Conservation (phyloP, 2,797 vertebrate species). For the Cetoscarus ocellatus region DNA sequence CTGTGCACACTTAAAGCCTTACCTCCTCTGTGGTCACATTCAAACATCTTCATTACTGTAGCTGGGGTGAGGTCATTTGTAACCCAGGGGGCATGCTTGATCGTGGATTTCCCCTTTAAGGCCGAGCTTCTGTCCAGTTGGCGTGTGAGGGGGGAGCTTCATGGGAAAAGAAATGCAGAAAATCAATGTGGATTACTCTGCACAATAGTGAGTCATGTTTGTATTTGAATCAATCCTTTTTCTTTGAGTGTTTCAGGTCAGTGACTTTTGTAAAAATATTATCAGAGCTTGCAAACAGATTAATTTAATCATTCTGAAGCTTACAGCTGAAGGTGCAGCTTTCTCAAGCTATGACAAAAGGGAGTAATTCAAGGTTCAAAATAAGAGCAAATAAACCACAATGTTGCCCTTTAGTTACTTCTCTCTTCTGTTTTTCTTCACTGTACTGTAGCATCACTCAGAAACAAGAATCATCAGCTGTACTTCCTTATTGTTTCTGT, state of each 20-base stretch:
- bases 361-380: not conserved
- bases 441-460: constrained; percentile 1
- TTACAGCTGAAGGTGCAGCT: not conserved
- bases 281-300: not conserved
- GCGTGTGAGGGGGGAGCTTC: constrained; percentile 10
- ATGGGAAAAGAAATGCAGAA: constrained; percentile 67
- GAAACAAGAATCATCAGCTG: not conserved
- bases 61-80: constrained; percentile 54
- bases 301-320: not conserved
- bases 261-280: not conserved
- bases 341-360: not conserved
- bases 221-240: constrained; percentile 20
- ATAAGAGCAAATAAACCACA: too few species aligned
- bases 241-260: constrained; percentile 6
- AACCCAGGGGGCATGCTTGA: constrained; percentile 3
- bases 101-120: constrained; percentile 60
- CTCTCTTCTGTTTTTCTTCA: too few species aligned
- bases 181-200: constrained; percentile 42
- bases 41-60: constrained; percentile 37
- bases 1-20: constrained; percentile 31
- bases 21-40: constrained; percentile 31
- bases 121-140: constrained; percentile 49
- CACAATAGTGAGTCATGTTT: constrained; percentile 1
- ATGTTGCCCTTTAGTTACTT: too few species aligned
- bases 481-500: constrained; percentile 13